Evolutionary conservation across 2,888 invertebrate genomes (phyloP).

Genomic region (Microctonus aethiopoides): DNA sequence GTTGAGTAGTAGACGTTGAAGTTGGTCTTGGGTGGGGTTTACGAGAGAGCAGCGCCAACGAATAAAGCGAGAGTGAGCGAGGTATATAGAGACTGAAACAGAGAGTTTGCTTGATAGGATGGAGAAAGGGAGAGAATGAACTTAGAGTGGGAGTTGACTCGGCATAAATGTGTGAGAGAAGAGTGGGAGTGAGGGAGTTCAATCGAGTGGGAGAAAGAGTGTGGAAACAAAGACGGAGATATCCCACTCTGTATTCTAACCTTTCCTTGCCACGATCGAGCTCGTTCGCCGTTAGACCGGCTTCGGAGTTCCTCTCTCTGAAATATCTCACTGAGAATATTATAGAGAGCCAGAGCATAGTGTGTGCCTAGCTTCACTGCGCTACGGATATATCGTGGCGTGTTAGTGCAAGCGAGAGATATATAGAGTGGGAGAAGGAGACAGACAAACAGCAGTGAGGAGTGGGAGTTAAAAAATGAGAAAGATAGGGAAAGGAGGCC

Average conservation of each 20-base stretch:
- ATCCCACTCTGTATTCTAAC: constrained; percentile 36
- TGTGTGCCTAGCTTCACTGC: constrained; percentile 47
- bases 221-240: constrained; percentile 40
- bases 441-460: constrained; percentile 22
- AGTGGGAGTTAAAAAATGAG: constrained; percentile 33
- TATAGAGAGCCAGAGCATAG: constrained; percentile 53
- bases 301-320: constrained; percentile 51
- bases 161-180: constrained; percentile 24
- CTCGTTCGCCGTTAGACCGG: constrained; percentile 46
- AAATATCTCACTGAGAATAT: constrained; percentile 63
- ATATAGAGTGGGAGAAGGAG: constrained; percentile 23
- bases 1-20: not conserved
- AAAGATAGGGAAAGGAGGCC: constrained; percentile 25
- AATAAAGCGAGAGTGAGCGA: constrained; percentile 3
- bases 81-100: not conserved
- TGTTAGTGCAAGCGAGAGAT: not conserved
- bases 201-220: too few species aligned
- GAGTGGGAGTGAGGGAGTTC: constrained; percentile 31
- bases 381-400: not conserved
- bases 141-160: constrained; percentile 25
- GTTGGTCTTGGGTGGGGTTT: not conserved
- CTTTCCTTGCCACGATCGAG: constrained; percentile 33
- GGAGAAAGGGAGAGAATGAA: constrained; percentile 24
- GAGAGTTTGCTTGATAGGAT: not conserved
- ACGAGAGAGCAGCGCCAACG: not conserved